Evolutionary conservation across 2,113 vertebrate species (phyloP), one percentile per base, ranked within the genome.

Genomic region (Pimephales promelas): DNA sequence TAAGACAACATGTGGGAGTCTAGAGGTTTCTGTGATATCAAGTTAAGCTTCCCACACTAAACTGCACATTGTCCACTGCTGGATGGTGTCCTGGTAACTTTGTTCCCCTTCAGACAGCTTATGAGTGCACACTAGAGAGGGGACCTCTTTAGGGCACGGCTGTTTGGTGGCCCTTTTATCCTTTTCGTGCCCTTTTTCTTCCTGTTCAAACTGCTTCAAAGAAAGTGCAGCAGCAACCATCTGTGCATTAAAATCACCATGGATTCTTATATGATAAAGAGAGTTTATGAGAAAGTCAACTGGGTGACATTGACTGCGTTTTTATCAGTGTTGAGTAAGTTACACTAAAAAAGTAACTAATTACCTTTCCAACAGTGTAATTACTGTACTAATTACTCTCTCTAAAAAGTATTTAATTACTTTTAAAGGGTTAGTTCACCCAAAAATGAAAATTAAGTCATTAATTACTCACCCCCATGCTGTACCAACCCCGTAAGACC

Each of bases 1-100:
- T 72, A 70, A 83, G 81, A 86, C 73, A 76, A 79, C 16, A 61
- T 40, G 71, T 76, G 80, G 77, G 77, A 70, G 82, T 81, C 79
- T 61, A 26, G 34, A 80, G 76, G 70, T 75, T 56, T 76, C n/a
- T 77, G 82, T 81, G 77, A 77, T 81, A 72, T 82, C 83, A 81
- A 75, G 74, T 47, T 26, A 6, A 59, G 36, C 56, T 18, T 86
- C 85, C 49, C 49, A 84, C 77, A 52, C 18, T 61, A 80, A 28
- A 79, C 22, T 24, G 2, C 6, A n/a, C 28, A 22, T 16, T 11
- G 34, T 76, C 49, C 54, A 24, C 57, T 47, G 36, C n/a, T 13
- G 52, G 7, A 24, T 59, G 49, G 20, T 57, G 36, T 49, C 40
- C 49, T 49, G 74, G 70, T 68, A 81, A 81, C 77, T 78, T 87